Evolutionary conservation across 1,140 invertebrate species (phyloP).

Genomic region (Cotesia vestalis): DNA sequence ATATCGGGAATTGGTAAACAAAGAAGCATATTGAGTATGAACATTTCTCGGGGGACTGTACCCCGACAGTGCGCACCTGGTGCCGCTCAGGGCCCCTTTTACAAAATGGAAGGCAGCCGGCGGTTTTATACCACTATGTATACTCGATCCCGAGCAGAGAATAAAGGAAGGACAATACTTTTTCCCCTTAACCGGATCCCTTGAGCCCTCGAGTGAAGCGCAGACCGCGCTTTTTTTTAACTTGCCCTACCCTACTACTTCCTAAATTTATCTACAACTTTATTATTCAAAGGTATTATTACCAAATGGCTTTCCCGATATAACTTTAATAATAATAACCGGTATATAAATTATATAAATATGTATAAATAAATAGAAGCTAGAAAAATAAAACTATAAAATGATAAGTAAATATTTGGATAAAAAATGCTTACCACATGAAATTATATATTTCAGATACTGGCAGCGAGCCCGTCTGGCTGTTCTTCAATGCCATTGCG

Average conservation of each 20-base stretch:
- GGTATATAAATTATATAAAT: not conserved
- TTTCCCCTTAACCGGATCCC: slow-evolving; percentile 37
- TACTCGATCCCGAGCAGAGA: slow-evolving; percentile 40
- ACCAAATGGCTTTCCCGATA: no score
- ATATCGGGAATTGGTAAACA: slow-evolving; percentile 45
- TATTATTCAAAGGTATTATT: no score
- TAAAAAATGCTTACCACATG: slow-evolving; percentile 82
- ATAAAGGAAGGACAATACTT: slow-evolving; percentile 62
- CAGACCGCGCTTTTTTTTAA: not conserved
- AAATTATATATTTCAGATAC: slow-evolving; percentile 99
- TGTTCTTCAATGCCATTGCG: slow-evolving; percentile 97
- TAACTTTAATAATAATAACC: no score
- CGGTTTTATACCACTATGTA: slow-evolving; percentile 1
- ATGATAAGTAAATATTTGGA: slow-evolving; percentile 6
- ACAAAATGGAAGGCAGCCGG: slow-evolving; percentile 63
- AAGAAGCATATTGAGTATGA: slow-evolving; percentile 52
- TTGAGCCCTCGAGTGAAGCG: slow-evolving; percentile 32
- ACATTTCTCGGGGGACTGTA: slow-evolving; percentile 63
- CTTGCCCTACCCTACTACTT: not conserved
- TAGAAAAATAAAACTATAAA: not conserved
- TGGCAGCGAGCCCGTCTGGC: slow-evolving; percentile 89
- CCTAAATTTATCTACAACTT: slow-evolving; percentile 1
- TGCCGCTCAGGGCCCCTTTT: slow-evolving; percentile 55
- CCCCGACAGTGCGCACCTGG: slow-evolving; percentile 59
- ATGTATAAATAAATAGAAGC: not conserved